Evolutionary conservation across 2,113 vertebrate genomes (phyloP).

Genomic region (Mandrillus leucophaeus): DNA sequence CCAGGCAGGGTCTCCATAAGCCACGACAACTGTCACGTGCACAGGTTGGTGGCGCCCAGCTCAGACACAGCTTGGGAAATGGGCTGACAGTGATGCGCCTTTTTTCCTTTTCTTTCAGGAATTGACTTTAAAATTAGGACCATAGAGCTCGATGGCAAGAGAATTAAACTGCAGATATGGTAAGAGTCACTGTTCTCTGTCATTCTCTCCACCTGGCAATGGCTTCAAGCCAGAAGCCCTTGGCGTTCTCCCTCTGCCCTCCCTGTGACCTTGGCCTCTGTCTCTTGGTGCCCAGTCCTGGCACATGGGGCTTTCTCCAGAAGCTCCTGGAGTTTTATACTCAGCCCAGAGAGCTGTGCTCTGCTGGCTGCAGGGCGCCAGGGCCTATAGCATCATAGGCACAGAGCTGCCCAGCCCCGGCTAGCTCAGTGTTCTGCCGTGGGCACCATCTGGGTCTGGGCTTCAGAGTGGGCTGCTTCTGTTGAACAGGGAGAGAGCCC

Average conservation of each 20-base stretch:
- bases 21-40: not conserved
- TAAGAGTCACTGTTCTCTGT: slow-evolving; percentile 74
- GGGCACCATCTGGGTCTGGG: not conserved
- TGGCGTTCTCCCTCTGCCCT: fast-evolving
- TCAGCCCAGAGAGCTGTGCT: not conserved
- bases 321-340: not conserved
- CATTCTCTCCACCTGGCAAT: fast-evolving
- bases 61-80: not conserved
- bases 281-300: not conserved
- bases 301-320: not conserved
- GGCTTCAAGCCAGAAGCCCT: not conserved
- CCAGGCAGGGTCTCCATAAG: not conserved
- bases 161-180: slow-evolving; percentile 99
- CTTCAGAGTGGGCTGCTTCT: not conserved
- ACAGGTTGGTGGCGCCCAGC: not conserved
- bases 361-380: not conserved
- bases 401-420: not conserved
- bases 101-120: slow-evolving; percentile 83
- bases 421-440: not conserved
- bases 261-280: fast-evolving
- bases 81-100: fast-evolving
- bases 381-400: not conserved
- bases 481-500: not conserved
- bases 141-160: slow-evolving; percentile 98
- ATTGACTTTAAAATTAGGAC: slow-evolving; percentile 99